Evolutionary conservation across 2,113 vertebrate genomes (phyloP).

Genomic region (Nyctibius bracteatus): DNA sequence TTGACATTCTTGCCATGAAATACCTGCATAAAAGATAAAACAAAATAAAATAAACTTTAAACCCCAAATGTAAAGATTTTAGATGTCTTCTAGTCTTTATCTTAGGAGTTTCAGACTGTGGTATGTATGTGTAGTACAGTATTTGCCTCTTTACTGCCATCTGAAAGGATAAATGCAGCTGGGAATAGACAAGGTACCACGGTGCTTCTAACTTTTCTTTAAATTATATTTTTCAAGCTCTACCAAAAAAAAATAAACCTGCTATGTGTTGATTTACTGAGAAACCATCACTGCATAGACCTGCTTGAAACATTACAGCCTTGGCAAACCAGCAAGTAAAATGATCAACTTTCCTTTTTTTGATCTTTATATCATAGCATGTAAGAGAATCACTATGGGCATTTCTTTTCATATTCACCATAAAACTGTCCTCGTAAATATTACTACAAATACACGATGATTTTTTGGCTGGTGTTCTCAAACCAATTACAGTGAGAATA

Average conservation of each 20-base stretch:
- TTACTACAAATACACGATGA: background rate
- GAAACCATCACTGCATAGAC: background rate
- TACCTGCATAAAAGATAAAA: conserved; percentile 16
- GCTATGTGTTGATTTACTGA: background rate
- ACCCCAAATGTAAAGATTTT: conserved; percentile 34
- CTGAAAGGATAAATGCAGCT: background rate
- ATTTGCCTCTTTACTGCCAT: background rate
- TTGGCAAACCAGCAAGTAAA: background rate
- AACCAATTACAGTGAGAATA: background rate
- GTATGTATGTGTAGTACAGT: background rate
- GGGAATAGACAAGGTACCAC: background rate
- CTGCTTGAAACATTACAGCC: background rate
- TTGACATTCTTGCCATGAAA: conserved; percentile 41
- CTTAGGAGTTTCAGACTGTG: background rate
- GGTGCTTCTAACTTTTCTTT: background rate
- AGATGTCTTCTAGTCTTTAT: conserved; percentile 31
- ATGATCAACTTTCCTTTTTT: background rate
- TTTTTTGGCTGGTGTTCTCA: background rate
- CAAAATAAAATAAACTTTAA: conserved; percentile 50
- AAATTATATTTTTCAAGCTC: background rate
- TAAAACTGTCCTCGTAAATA: background rate
- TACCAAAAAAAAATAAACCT: background rate
- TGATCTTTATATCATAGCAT: background rate
- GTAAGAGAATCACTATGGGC: background rate
- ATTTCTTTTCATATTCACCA: background rate